Conservation (phyloP, 2,113 vertebrate genomes). For the Brevimyrus niger region DNA sequence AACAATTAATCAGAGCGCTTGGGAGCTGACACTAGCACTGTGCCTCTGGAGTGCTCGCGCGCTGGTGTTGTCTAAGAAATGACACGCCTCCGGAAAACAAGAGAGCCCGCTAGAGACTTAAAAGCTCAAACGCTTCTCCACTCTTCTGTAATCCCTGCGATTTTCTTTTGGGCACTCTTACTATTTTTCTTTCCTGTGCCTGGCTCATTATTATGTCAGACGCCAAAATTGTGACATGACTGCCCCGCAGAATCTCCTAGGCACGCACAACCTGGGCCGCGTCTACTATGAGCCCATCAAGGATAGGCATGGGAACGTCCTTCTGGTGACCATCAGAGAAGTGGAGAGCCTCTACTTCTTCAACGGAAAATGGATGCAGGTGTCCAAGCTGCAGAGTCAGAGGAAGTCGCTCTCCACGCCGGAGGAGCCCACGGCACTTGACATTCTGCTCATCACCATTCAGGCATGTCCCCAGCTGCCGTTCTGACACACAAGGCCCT, state of each 20-base stretch:
- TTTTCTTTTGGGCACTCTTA: neutral
- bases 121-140: neutral
- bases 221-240: neutral
- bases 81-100: neutral
- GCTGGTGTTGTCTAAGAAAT: neutral
- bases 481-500: neutral
- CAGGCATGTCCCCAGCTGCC: constrained; percentile 64
- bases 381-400: constrained; percentile 94
- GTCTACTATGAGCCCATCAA: constrained; percentile 95
- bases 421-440: constrained; percentile 90
- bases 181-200: neutral
- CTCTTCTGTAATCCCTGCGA: neutral
- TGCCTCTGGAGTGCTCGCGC: constrained; percentile 10
- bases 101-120: neutral
- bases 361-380: constrained; percentile 90
- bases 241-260: constrained; percentile 79
- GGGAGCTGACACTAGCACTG: neutral
- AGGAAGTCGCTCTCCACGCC: constrained; percentile 95
- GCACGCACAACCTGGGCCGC: constrained; percentile 87
- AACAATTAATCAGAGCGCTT: constrained; percentile 21
- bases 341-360: constrained; percentile 81
- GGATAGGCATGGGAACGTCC: constrained; percentile 88
- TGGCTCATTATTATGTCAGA: neutral
- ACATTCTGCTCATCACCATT: constrained; percentile 93
- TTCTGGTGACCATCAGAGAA: constrained; percentile 85